Evolutionary conservation across 2,888 invertebrate genomes (phyloP).

Genomic region (Leptinotarsa haldemani): DNA sequence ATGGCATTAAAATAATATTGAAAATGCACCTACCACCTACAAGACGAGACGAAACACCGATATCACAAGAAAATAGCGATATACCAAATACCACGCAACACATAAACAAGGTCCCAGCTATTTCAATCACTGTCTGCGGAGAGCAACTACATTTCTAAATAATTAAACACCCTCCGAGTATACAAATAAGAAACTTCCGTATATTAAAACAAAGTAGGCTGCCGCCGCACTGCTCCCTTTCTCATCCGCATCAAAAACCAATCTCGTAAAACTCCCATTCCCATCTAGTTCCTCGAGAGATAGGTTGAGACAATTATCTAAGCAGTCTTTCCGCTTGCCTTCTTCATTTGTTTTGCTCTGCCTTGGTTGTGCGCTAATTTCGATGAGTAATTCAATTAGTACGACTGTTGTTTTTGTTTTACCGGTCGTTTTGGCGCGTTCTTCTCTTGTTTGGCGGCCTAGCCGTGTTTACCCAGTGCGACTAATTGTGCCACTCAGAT

Average conservation of each 20-base stretch:
- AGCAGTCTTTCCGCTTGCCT: constrained; percentile 38
- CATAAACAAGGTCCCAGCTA: constrained; percentile 16
- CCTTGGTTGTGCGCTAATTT: constrained; percentile 41
- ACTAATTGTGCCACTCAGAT: constrained; percentile 14
- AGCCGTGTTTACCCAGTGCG: constrained; percentile 24
- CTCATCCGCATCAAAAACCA: constrained; percentile 28
- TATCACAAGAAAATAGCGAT: neutral
- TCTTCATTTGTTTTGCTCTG: constrained; percentile 41
- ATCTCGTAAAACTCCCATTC: constrained; percentile 28
- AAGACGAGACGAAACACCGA: neutral
- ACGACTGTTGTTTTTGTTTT: constrained; percentile 39
- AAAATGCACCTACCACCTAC: neutral
- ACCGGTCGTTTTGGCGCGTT: constrained; percentile 25
- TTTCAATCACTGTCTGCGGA: constrained; percentile 18
- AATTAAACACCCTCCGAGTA: constrained; percentile 20
- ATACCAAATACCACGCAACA: neutral
- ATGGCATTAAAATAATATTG: neutral
- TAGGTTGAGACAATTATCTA: constrained; percentile 39
- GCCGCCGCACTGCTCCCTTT: constrained; percentile 6
- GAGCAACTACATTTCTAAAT: constrained; percentile 21
- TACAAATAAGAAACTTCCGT: constrained; percentile 23
- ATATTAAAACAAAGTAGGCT: constrained; percentile 29
- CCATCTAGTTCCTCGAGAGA: constrained; percentile 21
- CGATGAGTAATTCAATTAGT: constrained; percentile 44
- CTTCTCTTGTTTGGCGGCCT: constrained; percentile 30